Evolutionary conservation across 1,140 invertebrate species (phyloP).

Genomic region (Drosophila aff.): DNA sequence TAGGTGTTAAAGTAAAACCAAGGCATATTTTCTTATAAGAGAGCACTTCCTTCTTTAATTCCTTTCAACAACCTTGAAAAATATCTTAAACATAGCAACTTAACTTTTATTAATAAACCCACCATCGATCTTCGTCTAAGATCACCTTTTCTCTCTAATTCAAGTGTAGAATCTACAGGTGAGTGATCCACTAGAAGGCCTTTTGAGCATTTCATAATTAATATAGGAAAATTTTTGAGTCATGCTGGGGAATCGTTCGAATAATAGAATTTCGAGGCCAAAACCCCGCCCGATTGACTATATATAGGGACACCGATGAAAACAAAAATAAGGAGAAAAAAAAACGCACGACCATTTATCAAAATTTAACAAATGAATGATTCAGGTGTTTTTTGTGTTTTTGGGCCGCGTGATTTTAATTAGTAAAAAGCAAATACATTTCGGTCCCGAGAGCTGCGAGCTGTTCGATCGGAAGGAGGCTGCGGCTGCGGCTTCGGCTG

Average conservation of each 20-base stretch:
- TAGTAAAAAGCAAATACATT: conserved; percentile 71
- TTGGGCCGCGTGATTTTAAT: conserved; percentile 65
- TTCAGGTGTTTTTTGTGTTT: conserved; percentile 57
- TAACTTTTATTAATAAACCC: neutral
- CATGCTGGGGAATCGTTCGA: conserved; percentile 37
- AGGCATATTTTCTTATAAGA: neutral
- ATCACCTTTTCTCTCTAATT: neutral
- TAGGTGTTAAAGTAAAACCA: neutral
- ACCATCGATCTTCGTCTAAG: neutral
- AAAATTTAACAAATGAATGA: conserved; percentile 81
- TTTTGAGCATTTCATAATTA: conserved; percentile 29
- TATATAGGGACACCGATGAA: conserved; percentile 41
- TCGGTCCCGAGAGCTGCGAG: conserved; percentile 19
- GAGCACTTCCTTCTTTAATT: neutral
- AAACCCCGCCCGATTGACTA: conserved; percentile 30
- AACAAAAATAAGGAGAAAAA: conserved; percentile 18
- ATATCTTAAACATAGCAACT: neutral
- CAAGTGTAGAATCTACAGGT: conserved; percentile 33
- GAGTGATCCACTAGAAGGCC: conserved; percentile 40
- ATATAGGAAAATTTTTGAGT: conserved; percentile 37
- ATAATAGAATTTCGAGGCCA: conserved; percentile 62
- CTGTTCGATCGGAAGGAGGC: conserved; percentile 13
- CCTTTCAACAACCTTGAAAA: too few relatives aligned
- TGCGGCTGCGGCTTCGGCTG: neutral
- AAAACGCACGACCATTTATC: conserved; percentile 66